Evolutionary conservation across 2,113 vertebrate species (phyloP), one percentile per base, ranked within the genome.

Genomic region (Rhynchomys soricoides): DNA sequence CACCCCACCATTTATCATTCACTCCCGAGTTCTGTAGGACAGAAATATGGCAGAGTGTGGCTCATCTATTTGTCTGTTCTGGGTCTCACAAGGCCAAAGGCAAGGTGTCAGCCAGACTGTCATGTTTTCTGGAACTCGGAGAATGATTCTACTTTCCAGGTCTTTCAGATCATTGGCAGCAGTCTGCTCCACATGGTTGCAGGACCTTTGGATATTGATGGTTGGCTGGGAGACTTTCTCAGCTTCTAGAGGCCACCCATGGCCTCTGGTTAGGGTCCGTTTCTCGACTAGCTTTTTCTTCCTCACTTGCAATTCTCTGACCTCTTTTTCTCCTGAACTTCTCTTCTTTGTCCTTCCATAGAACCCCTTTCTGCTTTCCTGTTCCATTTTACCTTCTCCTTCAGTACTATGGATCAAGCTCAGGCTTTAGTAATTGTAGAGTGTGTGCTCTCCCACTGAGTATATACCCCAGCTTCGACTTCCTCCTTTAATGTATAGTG

Each of bases 91-190:
- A 92, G 71, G 86, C 68, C 55, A 73, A 93, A 93, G 71, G 50
- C 95, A 92, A 94, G 22, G 31, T 86, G n/a, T 86, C 85, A 86
- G 90, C 45, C 94, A 43, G 59, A 34, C 24, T 34, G 45, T 31
- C 71, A 43, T 89, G 57, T 79, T 89, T 83, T 77, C 81, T 83
- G 45, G 75, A 86, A n/a, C 55, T 79, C 77, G 62, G 85, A 16
- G 31, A 87, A 81, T 24, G 37, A 55, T 55, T 57, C 64, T 43
- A 71, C 24, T 50, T 96, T 26, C 24, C 81, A 75, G 26, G 13
- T 48, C 81, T 75, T n/a, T 95, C 10, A 29, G 71, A 43, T 57
- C 48, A 55, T 12, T 79, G 73, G 92, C n/a, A 87, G 81, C 7
- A 48, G 77, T 52, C 78, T n/a, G 78, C 21, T 64, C 77, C 43